Base-by-base conservation (phyloP, 1,140 invertebrate species). In the Bombus confusus region DNA sequence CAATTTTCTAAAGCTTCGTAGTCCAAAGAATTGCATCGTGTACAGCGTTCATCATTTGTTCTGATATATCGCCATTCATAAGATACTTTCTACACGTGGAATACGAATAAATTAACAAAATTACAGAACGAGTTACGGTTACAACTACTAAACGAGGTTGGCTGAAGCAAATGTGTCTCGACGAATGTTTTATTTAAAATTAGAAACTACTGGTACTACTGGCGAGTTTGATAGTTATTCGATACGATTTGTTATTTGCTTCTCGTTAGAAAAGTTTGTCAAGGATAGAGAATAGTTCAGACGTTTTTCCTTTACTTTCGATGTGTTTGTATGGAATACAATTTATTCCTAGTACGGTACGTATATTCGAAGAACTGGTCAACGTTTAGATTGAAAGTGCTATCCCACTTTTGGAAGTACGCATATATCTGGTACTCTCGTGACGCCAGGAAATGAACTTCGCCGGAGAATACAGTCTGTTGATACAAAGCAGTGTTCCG, bases 401-500 rank as follows among this genome's bases (percentile, higher is more conserved):
- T 25, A 28, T 28, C 12, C 25, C 10, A 12, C 22, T 76, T 76
- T 57, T 59, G 25, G 34, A 18, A n/a, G 34, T 34, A n/a, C 31
- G 74, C 13, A 28, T 59, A 43, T 74, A 41, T 74, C 41, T 43
- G 74, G 34, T 59, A 59, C 37, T 39, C 74, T 59, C n/a, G 74
- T 76, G 74, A 76, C 74, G 74, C 34, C 52, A 59, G 74, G 31
- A 76, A 76, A 76, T 76, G 74, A 76, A 76, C 52, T 76, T 76
- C 25, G 52, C 52, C 52, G 10, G 52, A 18, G 74, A 76, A 28
- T 22, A 39, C 52, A n/a, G 34, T 59, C 52, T 76, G 74, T 76
- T 57, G 74, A 76, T 57, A 59, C 74, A 59, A 76, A 76, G 74
- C 74, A 57, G 52, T 59, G 34, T 76, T 34, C 52, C 74, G 52